phyloP scores from a whole-genome alignment of 2,888 invertebrate genomes.

The Fragum fragum region DNA sequence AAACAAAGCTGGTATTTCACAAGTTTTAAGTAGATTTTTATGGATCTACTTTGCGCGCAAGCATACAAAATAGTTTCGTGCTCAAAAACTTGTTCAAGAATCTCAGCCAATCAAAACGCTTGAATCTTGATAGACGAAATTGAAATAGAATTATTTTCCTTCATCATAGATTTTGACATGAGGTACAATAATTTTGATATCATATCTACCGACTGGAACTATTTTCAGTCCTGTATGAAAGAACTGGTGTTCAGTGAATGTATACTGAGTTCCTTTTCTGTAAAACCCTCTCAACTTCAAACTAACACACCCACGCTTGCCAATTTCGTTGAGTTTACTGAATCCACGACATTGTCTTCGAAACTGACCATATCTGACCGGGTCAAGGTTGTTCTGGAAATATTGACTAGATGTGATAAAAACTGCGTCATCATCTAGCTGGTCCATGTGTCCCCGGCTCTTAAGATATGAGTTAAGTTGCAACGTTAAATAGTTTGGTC shows the following conservation, averaged over 20 bases:
- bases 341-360: conserved; percentile 68
- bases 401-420: conserved; percentile 78
- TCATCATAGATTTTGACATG: conserved; percentile 57
- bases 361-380: conserved; percentile 73
- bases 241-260: conserved; percentile 79
- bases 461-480: conserved; percentile 35
- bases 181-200: conserved; percentile 69
- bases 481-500: conserved; percentile 79
- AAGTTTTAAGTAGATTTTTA: too few relatives aligned
- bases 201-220: conserved; percentile 60
- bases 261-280: conserved; percentile 55
- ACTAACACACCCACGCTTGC: conserved; percentile 73
- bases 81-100: too few relatives aligned
- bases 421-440: conserved; percentile 58
- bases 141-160: too few relatives aligned
- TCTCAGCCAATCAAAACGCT: too few relatives aligned
- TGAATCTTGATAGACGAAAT: too few relatives aligned
- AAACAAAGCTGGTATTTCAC: too few relatives aligned
- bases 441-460: conserved; percentile 33
- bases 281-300: conserved; percentile 68
- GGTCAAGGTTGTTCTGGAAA: conserved; percentile 80
- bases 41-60: too few relatives aligned
- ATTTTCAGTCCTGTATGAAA: conserved; percentile 74
- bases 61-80: too few relatives aligned
- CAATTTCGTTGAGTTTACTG: conserved; percentile 61